Evolutionary conservation across 2,888 invertebrate genomes (phyloP), one percentile per base, ranked within the genome.

Genomic region (Erpobdella octoculata): DNA sequence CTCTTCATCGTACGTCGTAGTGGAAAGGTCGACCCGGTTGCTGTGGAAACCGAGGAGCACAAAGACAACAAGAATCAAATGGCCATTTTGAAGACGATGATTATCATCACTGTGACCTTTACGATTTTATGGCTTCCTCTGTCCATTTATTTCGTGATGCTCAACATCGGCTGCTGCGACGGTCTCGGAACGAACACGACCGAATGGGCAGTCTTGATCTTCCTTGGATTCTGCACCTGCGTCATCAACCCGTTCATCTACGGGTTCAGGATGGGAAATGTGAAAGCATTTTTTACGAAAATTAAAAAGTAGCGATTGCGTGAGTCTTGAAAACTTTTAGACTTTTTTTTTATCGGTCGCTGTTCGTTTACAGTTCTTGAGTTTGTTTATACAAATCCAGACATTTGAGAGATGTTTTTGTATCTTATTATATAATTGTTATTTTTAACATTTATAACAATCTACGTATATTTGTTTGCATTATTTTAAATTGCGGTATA

Each of bases 161-260:
- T 62, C n/a, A 62, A 62, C 31, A 35, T 35, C 12, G 62, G 35
- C 28, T 62, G 62, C 31, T 62, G 62, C 18, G 28, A 28, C 28
- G 62, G 12, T 31, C 3, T 62, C 35, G 33, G 62, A n/a, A 4
- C 33, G 28, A n/a, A 33, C 31, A 62, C 62, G 1, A 62, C 28
- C 28, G 62, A 62, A 35, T 62, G 62, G 62, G n/a, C 28, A n/a
- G n/a, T 62, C 2, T 31, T 62, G 28, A n/a, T 62, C 6, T 62
- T 62, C 33, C 12, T 62, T 31, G 62, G 62, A 31, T 66, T 71
- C 31, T 37, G 64, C 6, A 71, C 69, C 65, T 6, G 71, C 38
- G 37, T 62, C 65, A 38, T 71, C 9, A 71, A 71, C 35, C 71
- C 71, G 38, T 71, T 71, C 65, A 71, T 71, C 4, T 71, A 71